phyloP scores from a whole-genome alignment of 2,113 vertebrate genomes.

The Thermophis baileyi region DNA sequence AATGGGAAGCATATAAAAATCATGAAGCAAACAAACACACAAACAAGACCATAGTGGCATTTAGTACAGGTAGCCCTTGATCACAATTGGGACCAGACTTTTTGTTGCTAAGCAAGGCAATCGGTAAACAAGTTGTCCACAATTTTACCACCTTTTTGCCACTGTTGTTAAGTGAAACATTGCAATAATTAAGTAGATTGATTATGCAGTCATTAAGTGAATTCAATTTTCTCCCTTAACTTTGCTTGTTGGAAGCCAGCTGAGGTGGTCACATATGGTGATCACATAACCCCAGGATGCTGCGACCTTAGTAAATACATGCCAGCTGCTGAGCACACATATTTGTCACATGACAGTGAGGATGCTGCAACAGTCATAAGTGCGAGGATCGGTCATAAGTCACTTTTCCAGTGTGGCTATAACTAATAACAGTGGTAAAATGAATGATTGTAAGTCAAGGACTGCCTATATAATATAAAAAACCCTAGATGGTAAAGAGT shows the following conservation, averaged over 20 bases:
- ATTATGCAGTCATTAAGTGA: neutral
- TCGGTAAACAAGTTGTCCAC: neutral
- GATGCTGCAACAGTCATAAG: neutral
- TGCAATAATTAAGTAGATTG: neutral
- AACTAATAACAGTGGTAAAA: neutral
- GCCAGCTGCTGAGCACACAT: neutral
- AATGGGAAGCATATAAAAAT: neutral
- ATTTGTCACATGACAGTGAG: neutral
- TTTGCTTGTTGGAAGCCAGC: neutral
- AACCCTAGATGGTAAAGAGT: neutral
- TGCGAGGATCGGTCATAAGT: neutral
- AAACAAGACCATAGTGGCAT: neutral
- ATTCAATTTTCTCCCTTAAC: neutral
- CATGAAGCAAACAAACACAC: neutral
- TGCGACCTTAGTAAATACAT: neutral
- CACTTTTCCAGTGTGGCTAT: neutral
- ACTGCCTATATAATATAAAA: too few relatives aligned
- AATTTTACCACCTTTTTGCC: neutral
- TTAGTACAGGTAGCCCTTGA: neutral
- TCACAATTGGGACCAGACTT: neutral
- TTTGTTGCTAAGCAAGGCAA: neutral
- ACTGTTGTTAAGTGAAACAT: neutral
- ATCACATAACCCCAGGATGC: neutral
- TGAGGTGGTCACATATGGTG: neutral
- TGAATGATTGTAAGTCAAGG: neutral